These are phyloP conservation scores for Pogonomyrmex barbatus DNA, from an alignment of 1,140 invertebrate species.

Conservation along the genomic window DNA sequence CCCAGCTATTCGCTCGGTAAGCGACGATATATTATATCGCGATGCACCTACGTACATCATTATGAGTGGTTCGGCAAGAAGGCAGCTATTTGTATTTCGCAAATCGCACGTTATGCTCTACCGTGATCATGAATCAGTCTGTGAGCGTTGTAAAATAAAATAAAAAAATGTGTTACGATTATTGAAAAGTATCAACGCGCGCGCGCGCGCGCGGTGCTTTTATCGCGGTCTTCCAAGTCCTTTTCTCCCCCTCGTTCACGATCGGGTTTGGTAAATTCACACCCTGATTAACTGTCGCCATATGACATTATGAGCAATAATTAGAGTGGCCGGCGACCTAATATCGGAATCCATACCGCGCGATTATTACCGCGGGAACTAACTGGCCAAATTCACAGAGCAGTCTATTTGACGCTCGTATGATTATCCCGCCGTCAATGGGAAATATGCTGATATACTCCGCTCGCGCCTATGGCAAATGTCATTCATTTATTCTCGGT, in stretches of 20 bases:
- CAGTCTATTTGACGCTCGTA: conserved; percentile 62
- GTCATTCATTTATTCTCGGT: conserved; percentile 72
- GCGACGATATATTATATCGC: conserved; percentile 31
- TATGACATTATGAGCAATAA: conserved; percentile 65
- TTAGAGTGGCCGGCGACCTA: conserved; percentile 56
- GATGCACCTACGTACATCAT: conserved; percentile 7
- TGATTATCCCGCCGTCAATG: conserved; percentile 68
- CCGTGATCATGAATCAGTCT: neutral
- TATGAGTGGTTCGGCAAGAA: neutral
- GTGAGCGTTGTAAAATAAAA: neutral
- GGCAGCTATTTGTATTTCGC: conserved; percentile 12
- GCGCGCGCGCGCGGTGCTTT: too few species aligned
- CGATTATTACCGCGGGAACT: conserved; percentile 63
- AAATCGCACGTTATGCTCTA: neutral
- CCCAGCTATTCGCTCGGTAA: conserved; percentile 41
- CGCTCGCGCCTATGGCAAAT: conserved; percentile 60
- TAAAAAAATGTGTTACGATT: conserved; percentile 8
- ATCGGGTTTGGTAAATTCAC: conserved; percentile 40
- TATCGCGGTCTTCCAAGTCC: neutral
- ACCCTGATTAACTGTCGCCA: conserved; percentile 64
- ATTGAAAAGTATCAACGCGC: neutral
- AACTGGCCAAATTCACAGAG: conserved; percentile 65
- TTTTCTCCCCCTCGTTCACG: neutral
- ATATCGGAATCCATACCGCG: conserved; percentile 66
- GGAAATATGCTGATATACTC: conserved; percentile 62